Evolutionary conservation across 2,113 vertebrate genomes (phyloP), one percentile per base, ranked within the genome.

Genomic region (Triplophysa tibetana): DNA sequence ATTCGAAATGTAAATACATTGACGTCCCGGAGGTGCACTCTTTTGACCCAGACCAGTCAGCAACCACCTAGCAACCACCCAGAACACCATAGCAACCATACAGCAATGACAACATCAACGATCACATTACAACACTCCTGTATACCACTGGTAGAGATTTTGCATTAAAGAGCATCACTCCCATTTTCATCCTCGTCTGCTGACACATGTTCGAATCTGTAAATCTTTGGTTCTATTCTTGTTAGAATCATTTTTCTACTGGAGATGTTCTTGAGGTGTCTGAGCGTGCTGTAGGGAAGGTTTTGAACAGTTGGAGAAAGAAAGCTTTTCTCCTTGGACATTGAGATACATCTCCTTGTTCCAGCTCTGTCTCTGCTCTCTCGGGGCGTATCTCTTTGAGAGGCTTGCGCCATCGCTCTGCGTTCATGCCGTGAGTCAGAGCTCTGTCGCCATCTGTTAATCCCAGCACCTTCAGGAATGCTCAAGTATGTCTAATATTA

Each of bases 401-500:
- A 29, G 21, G 6, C 60, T 67, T 69, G 80, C 64, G 77, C 76
- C 63, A 73, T 80, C 52, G 41, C 43, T 84, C 58, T 81, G 50
- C 68, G 82, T 75, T 81, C 68, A 74, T 87, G 81, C 84, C 81
- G 56, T 79, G 80, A 87, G 85, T 87, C 79, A 85, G 81, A 86
- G 78, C 84, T 87, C 78, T 78, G 81, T 75, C 33, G 74, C 88
- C 88, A 89, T 91, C 87, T 91, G 88, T 87, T 82, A 80, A 74
- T 82, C 70, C 79, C 84, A 81, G 84, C 87, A 87, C 85, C 85
- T 84, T 82, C 77, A 86, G 87, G 87, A 87, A 88, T 76, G 83
- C 85, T 89, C 72, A 77, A 81, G 88, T 87, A 87, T 68, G 79
- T 87, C 88, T 90, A 91, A 90, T 90, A 89, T 89, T 90, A 90